Conservation (phyloP, 2,797 vertebrate genomes). For the Tamandua tetradactyla region DNA sequence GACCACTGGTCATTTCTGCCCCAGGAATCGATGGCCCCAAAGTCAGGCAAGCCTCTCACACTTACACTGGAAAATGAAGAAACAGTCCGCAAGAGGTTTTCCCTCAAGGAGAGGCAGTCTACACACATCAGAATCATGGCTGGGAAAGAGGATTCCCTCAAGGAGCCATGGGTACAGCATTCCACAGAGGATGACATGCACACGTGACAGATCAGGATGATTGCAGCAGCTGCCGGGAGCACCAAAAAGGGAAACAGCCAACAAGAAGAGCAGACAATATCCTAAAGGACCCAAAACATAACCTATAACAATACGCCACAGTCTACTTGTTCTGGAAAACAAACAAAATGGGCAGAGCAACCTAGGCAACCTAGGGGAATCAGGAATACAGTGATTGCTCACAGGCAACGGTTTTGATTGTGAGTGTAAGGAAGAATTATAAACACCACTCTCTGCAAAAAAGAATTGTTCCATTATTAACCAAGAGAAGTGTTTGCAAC, state of each 20-base stretch:
- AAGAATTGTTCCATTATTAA: not conserved
- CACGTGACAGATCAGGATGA: not conserved
- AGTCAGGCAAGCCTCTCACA: not conserved
- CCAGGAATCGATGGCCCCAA: not conserved
- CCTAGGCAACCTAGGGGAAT: not conserved
- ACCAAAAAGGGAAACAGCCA: not conserved
- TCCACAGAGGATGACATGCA: not conserved
- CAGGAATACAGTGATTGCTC: not conserved
- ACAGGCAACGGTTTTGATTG: not conserved
- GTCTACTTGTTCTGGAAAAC: slow-evolving; percentile 48
- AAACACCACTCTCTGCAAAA: not conserved
- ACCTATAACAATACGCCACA: not conserved
- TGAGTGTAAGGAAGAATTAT: slow-evolving; percentile 21
- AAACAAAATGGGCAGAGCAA: not conserved
- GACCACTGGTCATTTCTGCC: not conserved
- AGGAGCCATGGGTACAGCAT: not conserved
- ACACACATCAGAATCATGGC: not conserved
- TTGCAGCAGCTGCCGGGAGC: not conserved
- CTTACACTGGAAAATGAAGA: not conserved
- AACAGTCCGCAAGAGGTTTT: not conserved
- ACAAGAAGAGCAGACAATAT: slow-evolving; percentile 15
- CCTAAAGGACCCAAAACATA: not conserved
- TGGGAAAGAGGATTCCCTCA: not conserved
- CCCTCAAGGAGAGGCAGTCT: not conserved
- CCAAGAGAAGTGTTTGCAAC: not conserved